These are phyloP conservation scores for Squalus acanthias DNA, from an alignment of 2,797 vertebrate species.

Conservation along the genomic window DNA sequence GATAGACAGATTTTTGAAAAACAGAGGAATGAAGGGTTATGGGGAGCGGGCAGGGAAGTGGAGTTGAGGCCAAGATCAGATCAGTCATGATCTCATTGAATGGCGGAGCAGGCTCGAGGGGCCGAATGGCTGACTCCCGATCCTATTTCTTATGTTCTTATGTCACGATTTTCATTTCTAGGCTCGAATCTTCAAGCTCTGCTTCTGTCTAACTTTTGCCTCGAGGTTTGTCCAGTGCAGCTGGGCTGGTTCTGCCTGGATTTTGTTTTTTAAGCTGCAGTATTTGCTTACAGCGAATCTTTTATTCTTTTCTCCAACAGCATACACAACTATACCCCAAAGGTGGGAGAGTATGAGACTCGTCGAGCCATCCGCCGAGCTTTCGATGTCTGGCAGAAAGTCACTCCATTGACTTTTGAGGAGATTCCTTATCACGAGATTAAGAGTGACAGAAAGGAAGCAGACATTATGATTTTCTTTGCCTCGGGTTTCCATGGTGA, in stretches of 20 bases:
- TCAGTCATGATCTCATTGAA: no score
- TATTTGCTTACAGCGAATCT: background rate
- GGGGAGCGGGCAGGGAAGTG: no score
- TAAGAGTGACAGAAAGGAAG: constrained; percentile 89
- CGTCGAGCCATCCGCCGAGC: constrained; percentile 88
- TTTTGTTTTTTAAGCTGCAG: background rate
- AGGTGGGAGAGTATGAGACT: constrained; percentile 90
- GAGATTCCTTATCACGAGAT: constrained; percentile 88
- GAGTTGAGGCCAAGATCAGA: no score
- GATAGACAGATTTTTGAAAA: no score
- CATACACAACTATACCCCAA: constrained; percentile 95
- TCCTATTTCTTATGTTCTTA: no score
- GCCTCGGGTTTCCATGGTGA: constrained; percentile 97
- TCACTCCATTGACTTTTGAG: constrained; percentile 91
- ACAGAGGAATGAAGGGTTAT: no score
- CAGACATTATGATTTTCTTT: constrained; percentile 98
- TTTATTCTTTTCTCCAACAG: constrained; percentile 51
- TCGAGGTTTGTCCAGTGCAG: no score
- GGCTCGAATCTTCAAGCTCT: no score
- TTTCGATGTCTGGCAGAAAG: constrained; percentile 95
- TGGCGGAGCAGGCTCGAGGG: no score
- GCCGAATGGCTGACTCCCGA: no score
- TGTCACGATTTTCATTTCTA: no score
- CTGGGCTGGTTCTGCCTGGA: background rate
- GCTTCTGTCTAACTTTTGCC: no score